Evolutionary conservation across 2,113 vertebrate species (phyloP), one percentile per base, ranked within the genome.

Genomic region (Rynchops niger): DNA sequence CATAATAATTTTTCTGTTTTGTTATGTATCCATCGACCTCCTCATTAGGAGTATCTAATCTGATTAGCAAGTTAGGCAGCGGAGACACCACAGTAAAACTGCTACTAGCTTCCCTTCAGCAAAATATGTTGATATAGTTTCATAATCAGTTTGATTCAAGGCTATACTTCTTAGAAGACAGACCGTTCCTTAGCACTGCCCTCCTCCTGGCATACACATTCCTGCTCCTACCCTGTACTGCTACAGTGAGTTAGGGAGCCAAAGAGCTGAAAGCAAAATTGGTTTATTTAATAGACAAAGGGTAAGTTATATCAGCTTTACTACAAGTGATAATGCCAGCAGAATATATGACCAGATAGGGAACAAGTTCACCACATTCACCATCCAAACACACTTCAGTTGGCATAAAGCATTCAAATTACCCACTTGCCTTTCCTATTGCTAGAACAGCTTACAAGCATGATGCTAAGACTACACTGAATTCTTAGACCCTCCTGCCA

Each of bases 41-140:
- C n/a, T 12, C 19, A 30, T 7, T 11, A 55, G 40, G 3, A 83
- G 26, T 15, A 78, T 15, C 42, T 42, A 71, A 80, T 56, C 27
- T 52, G 49, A 82, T 1, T 52, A n/a, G 18, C 1, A 2, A 56
- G 26, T 42, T 47, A 5, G 0, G 11, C 26, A 19, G 61, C 42
- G 86, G 36, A 71, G 20, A 76, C 19, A 78, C 16, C 20, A 72
- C 12, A 67, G 20, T 12, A 49, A 73, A 86, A 90, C 27, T 25
- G 17, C 23, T 52, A 40, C 34, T 42, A 86, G 36, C 43, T 76
- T 82, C 47, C 14, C 58, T 69, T 76, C 40, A 77, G 71, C 53
- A 86, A 72, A 95, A 77, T 34, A 65, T 2, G 7, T 1, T 83
- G 62, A 45, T 52, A 29, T 0, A 36, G 19, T 45, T 82, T 58